Evolutionary conservation across 1,140 invertebrate species (phyloP).

Genomic region (Phymorhynchus buccinoides): DNA sequence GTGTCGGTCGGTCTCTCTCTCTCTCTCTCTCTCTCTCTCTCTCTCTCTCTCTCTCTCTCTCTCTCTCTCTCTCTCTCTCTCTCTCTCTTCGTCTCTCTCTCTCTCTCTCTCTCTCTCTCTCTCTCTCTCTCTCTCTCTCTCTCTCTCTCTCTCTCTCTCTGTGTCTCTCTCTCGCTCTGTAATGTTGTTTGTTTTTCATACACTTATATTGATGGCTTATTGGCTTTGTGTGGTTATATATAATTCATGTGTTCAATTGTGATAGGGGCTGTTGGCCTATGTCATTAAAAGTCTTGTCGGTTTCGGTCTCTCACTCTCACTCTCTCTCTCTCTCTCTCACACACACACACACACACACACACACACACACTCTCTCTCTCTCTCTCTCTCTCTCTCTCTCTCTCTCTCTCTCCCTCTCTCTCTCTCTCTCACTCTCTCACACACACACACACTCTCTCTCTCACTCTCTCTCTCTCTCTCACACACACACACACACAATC

Average conservation of each 20-base stretch:
- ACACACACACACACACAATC: not conserved
- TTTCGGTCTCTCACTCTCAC: not conserved
- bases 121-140: not conserved
- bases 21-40: conserved; percentile 23
- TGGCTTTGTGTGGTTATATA: conserved; percentile 25
- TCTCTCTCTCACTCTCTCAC: conserved; percentile 21
- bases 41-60: not conserved
- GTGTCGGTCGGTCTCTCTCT: too few species aligned
- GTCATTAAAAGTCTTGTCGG: too few species aligned
- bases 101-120: not conserved
- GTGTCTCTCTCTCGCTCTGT: too few species aligned
- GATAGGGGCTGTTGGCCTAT: too few species aligned
- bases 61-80: not conserved
- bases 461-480: not conserved
- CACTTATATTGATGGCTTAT: too few species aligned
- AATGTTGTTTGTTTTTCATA: too few species aligned
- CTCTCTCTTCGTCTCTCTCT: too few species aligned
- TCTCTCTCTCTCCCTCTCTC: conserved; percentile 23
- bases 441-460: not conserved
- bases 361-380: not conserved
- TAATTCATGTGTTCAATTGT: conserved; percentile 29
- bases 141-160: too few species aligned
- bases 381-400: too few species aligned
- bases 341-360: too few species aligned
- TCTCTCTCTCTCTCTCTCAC: not conserved